Evolutionary conservation across 2,888 invertebrate species (phyloP), one percentile per base, ranked within the genome.

Genomic region (Metopia argyrocephala): DNA sequence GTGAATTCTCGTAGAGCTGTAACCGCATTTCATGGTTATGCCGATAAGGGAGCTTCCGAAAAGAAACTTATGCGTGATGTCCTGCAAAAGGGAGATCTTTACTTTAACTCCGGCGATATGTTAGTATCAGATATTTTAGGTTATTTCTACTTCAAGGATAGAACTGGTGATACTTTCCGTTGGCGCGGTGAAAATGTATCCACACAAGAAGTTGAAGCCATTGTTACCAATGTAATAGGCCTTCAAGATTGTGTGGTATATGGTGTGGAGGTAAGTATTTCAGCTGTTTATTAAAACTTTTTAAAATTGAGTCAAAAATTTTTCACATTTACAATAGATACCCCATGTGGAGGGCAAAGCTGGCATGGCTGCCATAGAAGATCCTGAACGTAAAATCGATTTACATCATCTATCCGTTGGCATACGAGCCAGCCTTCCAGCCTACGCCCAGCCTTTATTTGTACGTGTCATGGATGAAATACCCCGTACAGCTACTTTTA

Each of bases 111-210:
- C 68, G 95, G 96, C 75, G 98, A 99, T 91, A 93, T 98, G 85
- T 91, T 98, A 83, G 94, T 96, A 48, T 94, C 95, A 91, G 98
- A 99, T 90, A 95, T 97, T 84, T 92, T 95, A n/a, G 98, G 98
- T 50, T 98, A 97, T 91, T 94, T 96, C 87, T 98, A 94, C 91
- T 98, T 98, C 92, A 95, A 94, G 85, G 98, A 98, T 91, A 93
- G 98, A 88, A 95, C 94, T 64, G 96, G 96, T 2, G 96, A 96
- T 90, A 96, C 96, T 0, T 96, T 94, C 91, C 92, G 94, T 86
- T 98, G 97, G 97, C 95, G 96, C 88, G 98, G 99, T 15, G 98
- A 99, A 92, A 99, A 99, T 89, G 98, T 99, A 1, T 95, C 98
- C 75, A 98, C 98, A 0, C 94, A 95, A 0, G 99, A 99, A 91